Evolutionary conservation across 2,797 vertebrate species (phyloP).

Genomic region (Picus viridis): DNA sequence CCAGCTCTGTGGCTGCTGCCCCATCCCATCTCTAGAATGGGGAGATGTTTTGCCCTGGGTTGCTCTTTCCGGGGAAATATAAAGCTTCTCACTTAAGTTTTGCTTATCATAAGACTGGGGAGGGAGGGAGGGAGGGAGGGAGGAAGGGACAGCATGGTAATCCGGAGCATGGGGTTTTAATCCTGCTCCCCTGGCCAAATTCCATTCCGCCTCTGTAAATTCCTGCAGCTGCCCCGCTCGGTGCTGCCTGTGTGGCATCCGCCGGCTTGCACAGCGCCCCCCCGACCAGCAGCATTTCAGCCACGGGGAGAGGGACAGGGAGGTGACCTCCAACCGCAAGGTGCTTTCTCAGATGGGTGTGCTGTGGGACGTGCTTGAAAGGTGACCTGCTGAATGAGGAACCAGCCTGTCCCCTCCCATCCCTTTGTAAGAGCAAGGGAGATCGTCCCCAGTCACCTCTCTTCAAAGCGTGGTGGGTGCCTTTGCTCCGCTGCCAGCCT

Average conservation of each 20-base stretch:
- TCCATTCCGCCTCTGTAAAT: conserved; percentile 68
- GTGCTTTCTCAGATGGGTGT: background rate
- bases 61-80: background rate
- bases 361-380: background rate
- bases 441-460: background rate
- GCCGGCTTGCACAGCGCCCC: background rate
- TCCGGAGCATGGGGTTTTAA: conserved; percentile 59
- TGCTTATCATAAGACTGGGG: background rate
- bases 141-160: background rate
- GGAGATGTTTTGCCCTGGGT: background rate
- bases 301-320: background rate
- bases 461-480: background rate
- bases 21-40: background rate
- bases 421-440: background rate
- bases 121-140: background rate
- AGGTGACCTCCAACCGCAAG: background rate
- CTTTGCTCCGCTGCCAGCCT: background rate
- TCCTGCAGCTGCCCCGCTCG: conserved; percentile 20
- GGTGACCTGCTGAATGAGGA: background rate
- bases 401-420: background rate
- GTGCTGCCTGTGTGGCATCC: conserved; percentile 19
- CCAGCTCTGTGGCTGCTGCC: background rate
- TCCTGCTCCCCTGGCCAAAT: conserved; percentile 44
- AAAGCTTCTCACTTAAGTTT: background rate
- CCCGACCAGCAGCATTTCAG: background rate